Evolutionary conservation across 2,888 invertebrate species (phyloP).

Genomic region (Sceliomorpha sp.): DNA sequence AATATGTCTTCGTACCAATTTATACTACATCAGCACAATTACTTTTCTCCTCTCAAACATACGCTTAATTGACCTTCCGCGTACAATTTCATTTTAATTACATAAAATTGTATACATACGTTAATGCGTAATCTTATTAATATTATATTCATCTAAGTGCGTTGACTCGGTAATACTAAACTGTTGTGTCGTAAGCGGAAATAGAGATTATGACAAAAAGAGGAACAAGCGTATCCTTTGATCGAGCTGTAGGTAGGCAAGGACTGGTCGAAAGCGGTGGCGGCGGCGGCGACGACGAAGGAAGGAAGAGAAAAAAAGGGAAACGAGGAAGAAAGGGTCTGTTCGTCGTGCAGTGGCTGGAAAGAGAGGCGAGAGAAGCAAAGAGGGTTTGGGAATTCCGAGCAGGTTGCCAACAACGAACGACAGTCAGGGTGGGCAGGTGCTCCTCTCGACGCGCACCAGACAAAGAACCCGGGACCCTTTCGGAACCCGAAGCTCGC

Average conservation of each 20-base stretch:
- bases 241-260: constrained; percentile 2
- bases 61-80: no score
- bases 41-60: no score
- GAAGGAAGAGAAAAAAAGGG: neutral
- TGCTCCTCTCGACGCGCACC: constrained; percentile 58
- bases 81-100: no score
- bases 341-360: neutral
- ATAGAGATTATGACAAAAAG: constrained; percentile 21
- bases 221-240: constrained; percentile 7
- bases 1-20: no score
- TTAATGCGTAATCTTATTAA: no score
- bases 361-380: constrained; percentile 6
- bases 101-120: no score
- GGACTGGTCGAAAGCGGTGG: neutral
- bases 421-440: constrained; percentile 64
- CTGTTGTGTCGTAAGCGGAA: constrained; percentile 17
- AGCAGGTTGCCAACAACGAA: constrained; percentile 58
- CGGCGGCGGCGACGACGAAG: constrained; percentile 1
- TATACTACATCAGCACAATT: no score
- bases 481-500: constrained; percentile 16
- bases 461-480: constrained; percentile 62
- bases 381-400: constrained; percentile 38
- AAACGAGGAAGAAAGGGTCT: constrained; percentile 14
- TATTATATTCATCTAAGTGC: no score
- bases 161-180: constrained; percentile 1